Evolutionary conservation across 2,888 invertebrate genomes (phyloP), one percentile per base, ranked within the genome.

Genomic region (Acronicta leporina): DNA sequence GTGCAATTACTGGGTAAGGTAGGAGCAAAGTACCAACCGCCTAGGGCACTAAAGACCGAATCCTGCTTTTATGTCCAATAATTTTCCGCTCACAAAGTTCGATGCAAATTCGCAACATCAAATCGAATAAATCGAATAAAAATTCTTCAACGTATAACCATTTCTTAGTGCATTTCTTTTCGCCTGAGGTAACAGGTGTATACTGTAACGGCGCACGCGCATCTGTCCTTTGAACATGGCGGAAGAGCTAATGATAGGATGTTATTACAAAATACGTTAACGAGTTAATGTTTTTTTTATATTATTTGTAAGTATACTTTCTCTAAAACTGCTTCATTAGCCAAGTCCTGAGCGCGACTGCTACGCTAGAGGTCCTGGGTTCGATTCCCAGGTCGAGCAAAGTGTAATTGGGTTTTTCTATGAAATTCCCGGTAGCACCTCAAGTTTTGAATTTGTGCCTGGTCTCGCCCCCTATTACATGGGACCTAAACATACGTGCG

Each of bases 201-300:
- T 43, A 65, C 45, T 42, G 69, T 70, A 75, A 72, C 72, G 75
- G 71, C 55, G 49, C 41, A 41, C 1, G 6, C 51, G 53, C 75
- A 70, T 65, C 75, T 75, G 75, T 56, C 58, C 13, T 45, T 40
- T 41, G 62, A 73, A 73, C 50, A 69, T 69, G 69, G 73, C 56
- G 73, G 69, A 38, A 42, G 33, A 30, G 5, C 6, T 69, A 69
- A 69, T 69, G 53, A 69, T 56, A 62, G 73, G 61, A 68, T 61
- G 44, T 50, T 69, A 20, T 56, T 67, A 69, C 35, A n/a, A 56
- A 55, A 73, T 68, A 73, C 73, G 68, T 73, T 73, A 68, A 55
- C 45, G 51, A 67, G 54, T 71, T 57, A 50, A 44, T n/a, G 33
- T 48, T 5, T 35, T 51, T 33, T 48, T 45, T 11, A 8, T 20